Conservation (phyloP, 1,140 invertebrate genomes). For the Neodiprion fabricii region DNA sequence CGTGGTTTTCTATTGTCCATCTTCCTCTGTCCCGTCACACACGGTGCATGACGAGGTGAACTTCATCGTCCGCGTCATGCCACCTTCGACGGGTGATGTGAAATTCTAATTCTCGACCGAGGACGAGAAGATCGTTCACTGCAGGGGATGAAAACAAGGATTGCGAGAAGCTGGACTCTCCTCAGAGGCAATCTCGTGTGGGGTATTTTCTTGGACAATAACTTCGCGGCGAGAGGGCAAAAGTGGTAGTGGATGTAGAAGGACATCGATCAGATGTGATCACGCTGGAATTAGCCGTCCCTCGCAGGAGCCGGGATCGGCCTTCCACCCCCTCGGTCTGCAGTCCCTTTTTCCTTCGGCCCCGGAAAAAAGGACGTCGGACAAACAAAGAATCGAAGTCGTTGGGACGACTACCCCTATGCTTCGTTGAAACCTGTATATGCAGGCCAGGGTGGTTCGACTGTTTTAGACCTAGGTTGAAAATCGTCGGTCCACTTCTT, state of each 20-base stretch:
- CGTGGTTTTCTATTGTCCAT: not conserved
- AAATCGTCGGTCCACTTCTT: no score
- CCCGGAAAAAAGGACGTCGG: not conserved
- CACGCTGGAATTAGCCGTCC: slow-evolving; percentile 59
- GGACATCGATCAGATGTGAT: slow-evolving; percentile 60
- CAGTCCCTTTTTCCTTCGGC: not conserved
- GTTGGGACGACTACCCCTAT: not conserved
- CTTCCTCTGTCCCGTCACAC: no score
- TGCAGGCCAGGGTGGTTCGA: no score
- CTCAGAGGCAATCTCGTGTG: no score
- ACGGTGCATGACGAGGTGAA: not conserved
- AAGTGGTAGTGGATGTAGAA: slow-evolving; percentile 29
- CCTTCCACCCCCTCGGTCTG: not conserved
- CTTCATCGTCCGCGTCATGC: no score
- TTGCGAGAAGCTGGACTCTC: no score
- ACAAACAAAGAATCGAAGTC: not conserved
- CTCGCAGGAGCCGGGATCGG: slow-evolving; percentile 50
- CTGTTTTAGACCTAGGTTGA: no score
- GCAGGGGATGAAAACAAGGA: no score
- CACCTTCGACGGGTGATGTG: no score
- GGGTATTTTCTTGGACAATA: slow-evolving; percentile 41
- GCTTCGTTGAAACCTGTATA: no score
- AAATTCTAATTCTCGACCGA: no score
- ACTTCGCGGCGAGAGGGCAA: slow-evolving; percentile 40
- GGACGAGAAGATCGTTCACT: no score